Evolutionary conservation across 2,113 vertebrate species (phyloP).

Genomic region (Python bivittatus): DNA sequence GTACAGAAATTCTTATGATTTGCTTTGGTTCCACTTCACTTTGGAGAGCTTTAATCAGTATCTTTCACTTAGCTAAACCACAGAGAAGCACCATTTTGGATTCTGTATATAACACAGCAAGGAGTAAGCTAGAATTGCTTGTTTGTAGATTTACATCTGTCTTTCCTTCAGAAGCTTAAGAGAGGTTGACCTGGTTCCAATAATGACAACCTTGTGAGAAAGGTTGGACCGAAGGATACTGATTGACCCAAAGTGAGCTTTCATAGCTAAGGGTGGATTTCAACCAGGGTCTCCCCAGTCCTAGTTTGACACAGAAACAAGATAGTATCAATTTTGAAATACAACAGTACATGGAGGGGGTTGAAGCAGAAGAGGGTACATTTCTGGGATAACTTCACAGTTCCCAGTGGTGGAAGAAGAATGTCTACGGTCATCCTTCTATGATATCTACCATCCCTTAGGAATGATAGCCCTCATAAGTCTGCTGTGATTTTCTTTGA

Average conservation of each 20-base stretch:
- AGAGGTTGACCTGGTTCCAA: neutral
- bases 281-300: neutral
- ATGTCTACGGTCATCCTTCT: neutral
- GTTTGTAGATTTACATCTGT: neutral
- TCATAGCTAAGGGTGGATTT: neutral
- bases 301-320: neutral
- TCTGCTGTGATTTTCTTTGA: neutral
- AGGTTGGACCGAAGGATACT: neutral
- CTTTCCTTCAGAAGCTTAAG: neutral
- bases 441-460: neutral
- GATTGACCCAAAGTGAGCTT: neutral
- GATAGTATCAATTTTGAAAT: neutral
- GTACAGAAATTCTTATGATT: neutral
- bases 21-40: neutral
- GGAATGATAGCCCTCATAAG: neutral
- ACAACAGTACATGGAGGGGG: neutral
- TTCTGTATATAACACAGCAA: neutral
- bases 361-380: too few species aligned
- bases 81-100: neutral
- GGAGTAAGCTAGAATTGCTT: neutral
- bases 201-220: neutral
- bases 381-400: neutral
- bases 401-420: neutral
- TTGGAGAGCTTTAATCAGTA: neutral
- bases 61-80: neutral